These are phyloP conservation scores for Aviceda subcristata DNA, from an alignment of 2,113 vertebrate species.

Conservation along the genomic window DNA sequence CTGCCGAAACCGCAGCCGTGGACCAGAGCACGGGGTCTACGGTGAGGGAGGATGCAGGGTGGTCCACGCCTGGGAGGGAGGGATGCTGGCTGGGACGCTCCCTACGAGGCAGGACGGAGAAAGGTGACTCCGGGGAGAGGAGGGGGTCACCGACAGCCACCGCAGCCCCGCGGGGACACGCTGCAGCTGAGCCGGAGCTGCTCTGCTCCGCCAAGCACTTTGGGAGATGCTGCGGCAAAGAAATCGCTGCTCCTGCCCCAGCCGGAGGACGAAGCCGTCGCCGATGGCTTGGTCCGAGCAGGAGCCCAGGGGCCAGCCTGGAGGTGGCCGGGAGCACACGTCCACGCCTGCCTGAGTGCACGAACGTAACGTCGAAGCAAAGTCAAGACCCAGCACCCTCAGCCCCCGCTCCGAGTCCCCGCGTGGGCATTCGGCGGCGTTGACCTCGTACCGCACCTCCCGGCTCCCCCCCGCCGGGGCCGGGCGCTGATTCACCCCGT, in stretches of 20 bases:
- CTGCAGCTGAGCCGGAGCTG: background rate
- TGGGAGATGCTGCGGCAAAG: background rate
- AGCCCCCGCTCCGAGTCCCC: background rate
- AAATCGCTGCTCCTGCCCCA: background rate
- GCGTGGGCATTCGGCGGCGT: fast-evolving
- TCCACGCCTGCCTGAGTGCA: fast-evolving
- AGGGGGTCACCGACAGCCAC: background rate
- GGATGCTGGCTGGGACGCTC: background rate
- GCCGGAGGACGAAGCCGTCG: background rate
- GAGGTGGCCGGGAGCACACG: background rate
- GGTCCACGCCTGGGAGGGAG: background rate
- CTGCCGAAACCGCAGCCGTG: fast-evolving
- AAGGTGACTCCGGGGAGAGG: background rate
- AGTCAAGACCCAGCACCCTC: background rate
- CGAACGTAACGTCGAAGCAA: fast-evolving
- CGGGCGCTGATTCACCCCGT: background rate
- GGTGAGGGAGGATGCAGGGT: background rate
- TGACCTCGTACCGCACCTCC: background rate
- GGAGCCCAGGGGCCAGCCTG: background rate
- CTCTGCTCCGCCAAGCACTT: background rate
- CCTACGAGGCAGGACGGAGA: background rate
- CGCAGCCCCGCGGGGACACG: background rate
- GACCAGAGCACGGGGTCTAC: fast-evolving
- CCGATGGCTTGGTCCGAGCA: fast-evolving
- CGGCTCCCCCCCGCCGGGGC: background rate